These are phyloP conservation scores for Sarcophaga bullata DNA, from an alignment of 1,140 invertebrate genomes.

Conservation along the genomic window DNA sequence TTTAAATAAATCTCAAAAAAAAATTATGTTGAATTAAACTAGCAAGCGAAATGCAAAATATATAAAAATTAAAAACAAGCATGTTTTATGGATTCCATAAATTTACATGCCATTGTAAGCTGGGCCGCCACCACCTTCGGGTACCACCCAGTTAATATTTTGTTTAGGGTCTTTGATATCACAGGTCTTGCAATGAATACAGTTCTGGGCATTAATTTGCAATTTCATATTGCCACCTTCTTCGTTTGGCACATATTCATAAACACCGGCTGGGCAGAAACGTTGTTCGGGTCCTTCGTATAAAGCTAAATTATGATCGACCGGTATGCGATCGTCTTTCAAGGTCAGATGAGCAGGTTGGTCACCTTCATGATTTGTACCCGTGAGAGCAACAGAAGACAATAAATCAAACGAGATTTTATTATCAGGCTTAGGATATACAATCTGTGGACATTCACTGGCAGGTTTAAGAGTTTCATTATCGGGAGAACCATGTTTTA, in stretches of 20 bases:
- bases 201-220: slow-evolving; percentile 99
- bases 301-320: slow-evolving; percentile 84
- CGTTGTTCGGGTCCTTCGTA: slow-evolving; percentile 96
- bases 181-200: slow-evolving; percentile 99
- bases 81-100: slow-evolving; percentile 27
- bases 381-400: slow-evolving; percentile 94
- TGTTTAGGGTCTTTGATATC: slow-evolving; percentile 99
- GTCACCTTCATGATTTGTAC: slow-evolving; percentile 98
- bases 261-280: slow-evolving; percentile 97
- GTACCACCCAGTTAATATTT: slow-evolving; percentile 99
- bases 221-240: slow-evolving; percentile 83
- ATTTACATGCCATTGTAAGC: slow-evolving; percentile 97
- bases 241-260: slow-evolving; percentile 96
- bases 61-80: not conserved
- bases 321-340: slow-evolving; percentile 89
- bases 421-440: slow-evolving; percentile 98
- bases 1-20: slow-evolving; percentile 12
- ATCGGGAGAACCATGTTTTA: slow-evolving; percentile 89
- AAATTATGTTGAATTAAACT: slow-evolving; percentile 41
- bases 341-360: slow-evolving; percentile 97
- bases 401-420: slow-evolving; percentile 95
- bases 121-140: slow-evolving; percentile 97
- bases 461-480: slow-evolving; percentile 87
- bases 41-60: slow-evolving; percentile 59
- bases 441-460: slow-evolving; percentile 82